These are phyloP conservation scores for Dinocampus coccinellae DNA, from an alignment of 2,888 invertebrate species.

Conservation along the genomic window DNA sequence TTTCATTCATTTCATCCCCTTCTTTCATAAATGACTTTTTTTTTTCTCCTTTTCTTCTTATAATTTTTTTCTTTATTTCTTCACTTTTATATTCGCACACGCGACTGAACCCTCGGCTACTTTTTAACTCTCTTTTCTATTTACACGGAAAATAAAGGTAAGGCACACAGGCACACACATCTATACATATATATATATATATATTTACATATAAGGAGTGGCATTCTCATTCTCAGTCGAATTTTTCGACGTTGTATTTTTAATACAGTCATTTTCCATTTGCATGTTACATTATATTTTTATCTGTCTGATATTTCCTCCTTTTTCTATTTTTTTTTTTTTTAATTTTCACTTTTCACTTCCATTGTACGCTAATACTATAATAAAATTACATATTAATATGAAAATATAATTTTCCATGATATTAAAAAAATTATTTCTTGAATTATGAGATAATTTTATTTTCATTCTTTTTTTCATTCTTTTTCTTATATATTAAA, in stretches of 20 bases:
- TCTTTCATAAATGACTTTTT: neutral
- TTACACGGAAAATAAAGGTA: slow-evolving; percentile 24
- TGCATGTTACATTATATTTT: neutral
- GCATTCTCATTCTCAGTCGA: neutral
- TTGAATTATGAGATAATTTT: neutral
- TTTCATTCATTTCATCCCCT: slow-evolving; percentile 8
- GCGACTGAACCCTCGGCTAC: neutral
- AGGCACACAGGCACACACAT: too few species aligned
- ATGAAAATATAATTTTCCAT: neutral
- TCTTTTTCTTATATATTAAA: too few species aligned
- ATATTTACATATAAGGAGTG: slow-evolving; percentile 4
- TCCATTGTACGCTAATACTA: too few species aligned
- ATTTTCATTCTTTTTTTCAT: neutral
- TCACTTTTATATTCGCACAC: slow-evolving; percentile 1
- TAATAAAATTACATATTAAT: too few species aligned
- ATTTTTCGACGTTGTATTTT: neutral
- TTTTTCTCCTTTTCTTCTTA: neutral
- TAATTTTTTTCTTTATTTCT: neutral
- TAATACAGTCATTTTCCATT: slow-evolving; percentile 4
- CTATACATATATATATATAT: too few species aligned
- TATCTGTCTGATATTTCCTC: neutral
- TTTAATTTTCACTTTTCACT: neutral
- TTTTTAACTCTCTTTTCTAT: neutral
- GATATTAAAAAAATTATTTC: neutral
- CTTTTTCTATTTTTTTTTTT: neutral